A percentile compares a stretch with the other conserved stretches of the same genome.
These are phyloP conservation scores for Drosophila baimaii DNA, from an alignment of 1,140 invertebrate species.

Conservation along the genomic window DNA sequence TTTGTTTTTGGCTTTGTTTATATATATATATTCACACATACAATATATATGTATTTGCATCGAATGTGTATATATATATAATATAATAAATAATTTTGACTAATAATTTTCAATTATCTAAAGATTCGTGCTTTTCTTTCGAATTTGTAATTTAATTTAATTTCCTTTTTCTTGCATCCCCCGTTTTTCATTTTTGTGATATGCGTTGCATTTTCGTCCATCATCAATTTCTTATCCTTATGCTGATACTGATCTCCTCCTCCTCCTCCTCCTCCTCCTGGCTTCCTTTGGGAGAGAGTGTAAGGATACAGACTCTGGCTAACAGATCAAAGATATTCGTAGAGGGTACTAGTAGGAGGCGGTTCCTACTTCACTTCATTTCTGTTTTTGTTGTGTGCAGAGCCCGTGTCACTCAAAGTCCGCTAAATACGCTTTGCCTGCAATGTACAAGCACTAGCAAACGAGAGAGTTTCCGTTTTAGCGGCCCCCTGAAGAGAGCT, in stretches of 20 bases:
- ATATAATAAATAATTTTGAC: slow-evolving; percentile 79
- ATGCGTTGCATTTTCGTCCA: slow-evolving; percentile 76
- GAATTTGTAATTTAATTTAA: slow-evolving; percentile 45
- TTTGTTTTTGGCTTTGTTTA: slow-evolving; percentile 36
- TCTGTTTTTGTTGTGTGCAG: neutral
- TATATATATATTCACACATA: slow-evolving; percentile 40
- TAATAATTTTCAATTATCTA: slow-evolving; percentile 84
- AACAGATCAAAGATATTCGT: slow-evolving; percentile 34
- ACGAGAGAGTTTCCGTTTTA: neutral
- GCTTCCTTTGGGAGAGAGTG: neutral
- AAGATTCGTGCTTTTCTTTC: slow-evolving; percentile 30
- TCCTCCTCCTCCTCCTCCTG: neutral
- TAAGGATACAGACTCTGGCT: neutral
- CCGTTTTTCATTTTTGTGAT: slow-evolving; percentile 60
- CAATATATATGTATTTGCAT: slow-evolving; percentile 37
- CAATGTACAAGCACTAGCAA: neutral
- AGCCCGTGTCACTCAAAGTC: too few relatives aligned
- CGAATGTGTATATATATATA: slow-evolving; percentile 26
- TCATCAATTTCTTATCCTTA: slow-evolving; percentile 2
- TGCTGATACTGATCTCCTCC: slow-evolving; percentile 4
- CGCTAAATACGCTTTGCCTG: neutral
- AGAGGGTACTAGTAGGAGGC: slow-evolving; percentile 1
- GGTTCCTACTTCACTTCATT: slow-evolving; percentile 9
- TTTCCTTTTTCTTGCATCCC: slow-evolving; percentile 24
- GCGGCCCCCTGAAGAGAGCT: neutral